Evolutionary conservation across 1,140 invertebrate genomes (phyloP).

Genomic region (Drosophila nigromelanica): DNA sequence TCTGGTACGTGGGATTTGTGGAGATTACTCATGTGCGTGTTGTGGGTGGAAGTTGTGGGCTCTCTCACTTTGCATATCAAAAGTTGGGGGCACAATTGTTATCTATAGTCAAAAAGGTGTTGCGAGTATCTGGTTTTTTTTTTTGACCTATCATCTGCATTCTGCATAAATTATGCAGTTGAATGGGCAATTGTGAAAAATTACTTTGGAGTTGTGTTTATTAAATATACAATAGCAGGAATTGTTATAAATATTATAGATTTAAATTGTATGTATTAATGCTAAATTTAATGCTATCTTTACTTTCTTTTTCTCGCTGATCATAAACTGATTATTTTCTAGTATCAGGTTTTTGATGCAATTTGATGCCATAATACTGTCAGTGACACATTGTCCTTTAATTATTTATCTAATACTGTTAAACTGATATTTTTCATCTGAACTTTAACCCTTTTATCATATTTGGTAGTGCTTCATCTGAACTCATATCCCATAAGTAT

Average conservation of each 20-base stretch:
- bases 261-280: too few species aligned
- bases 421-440: too few species aligned
- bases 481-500: too few species aligned
- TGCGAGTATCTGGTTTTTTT: conserved; percentile 1
- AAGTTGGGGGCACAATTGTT: not conserved
- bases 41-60: conserved; percentile 34
- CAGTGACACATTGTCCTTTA: too few species aligned
- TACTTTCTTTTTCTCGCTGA: not conserved
- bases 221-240: not conserved
- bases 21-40: conserved; percentile 21
- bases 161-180: not conserved
- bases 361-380: not conserved
- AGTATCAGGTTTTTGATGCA: conserved; percentile 12
- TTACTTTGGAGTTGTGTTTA: not conserved
- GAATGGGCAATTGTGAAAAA: not conserved
- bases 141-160: not conserved
- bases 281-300: not conserved
- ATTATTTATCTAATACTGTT: too few species aligned
- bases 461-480: too few species aligned
- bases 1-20: conserved; percentile 43
- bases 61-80: conserved; percentile 23
- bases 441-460: too few species aligned
- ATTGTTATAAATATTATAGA: not conserved
- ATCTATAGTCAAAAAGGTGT: conserved; percentile 9
- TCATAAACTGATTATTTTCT: not conserved